Evolutionary conservation across 2,113 vertebrate species (phyloP).

Genomic region (Gorsachius goisagi): DNA sequence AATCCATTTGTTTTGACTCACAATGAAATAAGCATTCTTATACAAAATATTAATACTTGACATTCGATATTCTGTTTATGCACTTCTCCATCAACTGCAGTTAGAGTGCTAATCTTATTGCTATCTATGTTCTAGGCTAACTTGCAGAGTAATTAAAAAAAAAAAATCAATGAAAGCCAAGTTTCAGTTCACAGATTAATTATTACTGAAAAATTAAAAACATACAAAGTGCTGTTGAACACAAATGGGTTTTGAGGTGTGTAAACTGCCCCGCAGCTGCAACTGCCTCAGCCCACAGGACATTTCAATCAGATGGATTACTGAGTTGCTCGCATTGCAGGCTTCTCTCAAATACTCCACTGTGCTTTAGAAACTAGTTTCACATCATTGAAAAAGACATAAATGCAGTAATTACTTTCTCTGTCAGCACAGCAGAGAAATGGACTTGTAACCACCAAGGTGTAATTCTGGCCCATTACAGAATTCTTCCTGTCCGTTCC

Average conservation of each 20-base stretch:
- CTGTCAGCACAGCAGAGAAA: background rate
- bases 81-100: background rate
- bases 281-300: background rate
- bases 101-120: background rate
- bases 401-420: slow-evolving; percentile 21
- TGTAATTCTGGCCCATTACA: background rate
- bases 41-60: background rate
- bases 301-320: background rate
- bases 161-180: background rate
- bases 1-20: background rate
- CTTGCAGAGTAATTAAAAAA: background rate
- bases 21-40: background rate
- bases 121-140: background rate
- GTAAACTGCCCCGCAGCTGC: background rate
- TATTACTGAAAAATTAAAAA: background rate
- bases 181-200: background rate
- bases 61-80: background rate
- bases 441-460: background rate
- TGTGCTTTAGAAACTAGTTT: background rate
- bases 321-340: background rate
- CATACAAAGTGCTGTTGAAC: background rate
- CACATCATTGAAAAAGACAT: background rate
- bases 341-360: background rate
- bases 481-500: background rate
- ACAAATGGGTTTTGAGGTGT: too few species aligned